Evolutionary conservation across 1,140 invertebrate species (phyloP).

Genomic region (Pseudomyrmex dendroicus): DNA sequence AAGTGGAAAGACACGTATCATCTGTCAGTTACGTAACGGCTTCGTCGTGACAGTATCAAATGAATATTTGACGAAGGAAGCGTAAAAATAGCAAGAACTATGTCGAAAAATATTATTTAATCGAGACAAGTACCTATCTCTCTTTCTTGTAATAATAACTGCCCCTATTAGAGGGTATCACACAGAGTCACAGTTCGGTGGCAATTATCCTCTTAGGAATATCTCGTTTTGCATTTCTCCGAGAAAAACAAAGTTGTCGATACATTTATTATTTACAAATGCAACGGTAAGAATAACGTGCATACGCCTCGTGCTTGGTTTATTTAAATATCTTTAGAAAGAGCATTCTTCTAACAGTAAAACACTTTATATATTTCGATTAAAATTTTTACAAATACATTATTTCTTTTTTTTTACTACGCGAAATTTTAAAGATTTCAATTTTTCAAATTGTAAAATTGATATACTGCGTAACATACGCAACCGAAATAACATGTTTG

Average conservation of each 20-base stretch:
- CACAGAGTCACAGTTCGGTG: background rate
- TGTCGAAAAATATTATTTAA: constrained; percentile 10
- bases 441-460: too few relatives aligned
- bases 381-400: too few relatives aligned
- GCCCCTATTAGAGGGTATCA: background rate
- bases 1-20: constrained; percentile 14
- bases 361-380: too few relatives aligned
- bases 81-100: background rate
- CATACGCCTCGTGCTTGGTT: background rate
- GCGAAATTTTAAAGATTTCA: too few relatives aligned
- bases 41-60: constrained; percentile 1
- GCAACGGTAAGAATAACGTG: background rate
- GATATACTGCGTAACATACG: too few relatives aligned
- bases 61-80: constrained; percentile 14
- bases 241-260: background rate
- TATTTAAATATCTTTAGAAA: background rate
- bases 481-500: too few relatives aligned
- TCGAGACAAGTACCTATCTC: background rate
- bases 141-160: background rate
- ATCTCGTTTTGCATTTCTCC: background rate
- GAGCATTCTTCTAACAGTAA: too few relatives aligned
- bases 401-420: too few relatives aligned
- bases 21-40: constrained; percentile 40
- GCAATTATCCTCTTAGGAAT: background rate
- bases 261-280: background rate